These are phyloP conservation scores for Rhegmatorhina hoffmannsi DNA, from an alignment of 2,113 vertebrate species.

Conservation along the genomic window DNA sequence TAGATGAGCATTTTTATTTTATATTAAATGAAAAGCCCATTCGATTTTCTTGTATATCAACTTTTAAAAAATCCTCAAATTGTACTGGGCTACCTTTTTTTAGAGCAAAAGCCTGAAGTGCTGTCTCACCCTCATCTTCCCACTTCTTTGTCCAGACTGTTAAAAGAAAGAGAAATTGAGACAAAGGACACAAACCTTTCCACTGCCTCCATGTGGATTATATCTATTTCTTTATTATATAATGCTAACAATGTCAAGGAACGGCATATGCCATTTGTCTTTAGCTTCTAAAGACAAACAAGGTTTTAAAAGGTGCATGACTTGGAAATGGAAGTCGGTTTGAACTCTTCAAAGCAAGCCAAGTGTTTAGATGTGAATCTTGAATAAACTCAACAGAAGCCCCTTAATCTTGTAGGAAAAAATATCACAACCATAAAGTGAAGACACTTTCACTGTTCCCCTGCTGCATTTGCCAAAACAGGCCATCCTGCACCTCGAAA, in stretches of 20 bases:
- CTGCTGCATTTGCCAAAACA: background rate
- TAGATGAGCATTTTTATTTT: background rate
- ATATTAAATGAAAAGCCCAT: background rate
- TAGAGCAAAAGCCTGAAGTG: background rate
- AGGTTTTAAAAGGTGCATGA: background rate
- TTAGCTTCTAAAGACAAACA: background rate
- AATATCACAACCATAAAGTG: background rate
- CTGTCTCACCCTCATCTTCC: background rate
- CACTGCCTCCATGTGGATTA: background rate
- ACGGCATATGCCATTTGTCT: background rate
- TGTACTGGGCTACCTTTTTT: background rate
- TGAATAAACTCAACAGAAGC: background rate
- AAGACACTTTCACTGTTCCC: background rate
- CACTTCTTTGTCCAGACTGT: background rate
- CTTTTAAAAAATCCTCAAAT: background rate
- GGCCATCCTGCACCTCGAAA: background rate
- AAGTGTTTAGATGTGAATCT: background rate
- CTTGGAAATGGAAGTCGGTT: background rate
- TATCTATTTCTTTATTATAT: background rate
- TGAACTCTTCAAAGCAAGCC: background rate
- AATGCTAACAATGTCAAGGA: background rate
- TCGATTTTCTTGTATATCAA: background rate
- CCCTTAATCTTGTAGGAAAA: background rate
- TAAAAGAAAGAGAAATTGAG: constrained; percentile 2
- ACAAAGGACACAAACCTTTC: constrained; percentile 13